phyloP scores from a whole-genome alignment of 2,888 invertebrate species.

The Apodemia arnacis region DNA sequence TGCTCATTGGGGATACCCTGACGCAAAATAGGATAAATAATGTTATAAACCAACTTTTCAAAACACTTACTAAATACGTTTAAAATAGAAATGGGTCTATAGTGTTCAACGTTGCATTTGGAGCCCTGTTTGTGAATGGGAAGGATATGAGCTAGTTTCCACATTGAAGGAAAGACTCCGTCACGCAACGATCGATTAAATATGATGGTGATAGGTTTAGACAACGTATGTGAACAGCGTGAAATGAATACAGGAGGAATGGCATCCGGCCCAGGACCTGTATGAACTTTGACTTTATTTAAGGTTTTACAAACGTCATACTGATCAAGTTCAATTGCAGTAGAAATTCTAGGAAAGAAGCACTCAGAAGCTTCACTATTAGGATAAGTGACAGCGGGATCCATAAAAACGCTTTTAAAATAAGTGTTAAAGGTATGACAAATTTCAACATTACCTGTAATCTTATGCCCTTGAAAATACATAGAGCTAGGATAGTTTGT shows the following conservation, averaged over 20 bases:
- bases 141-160: constrained; percentile 25
- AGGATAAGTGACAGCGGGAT: not conserved
- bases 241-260: constrained; percentile 18
- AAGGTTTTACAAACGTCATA: not conserved
- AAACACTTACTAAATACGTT: constrained; percentile 1
- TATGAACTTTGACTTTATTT: not conserved
- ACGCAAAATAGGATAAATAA: not conserved
- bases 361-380: not conserved
- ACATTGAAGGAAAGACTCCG: constrained; percentile 17
- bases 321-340: not conserved
- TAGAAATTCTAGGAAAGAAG: not conserved
- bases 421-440: not conserved
- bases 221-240: not conserved
- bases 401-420: not conserved
- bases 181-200: constrained; percentile 1
- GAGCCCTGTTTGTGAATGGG: constrained; percentile 33
- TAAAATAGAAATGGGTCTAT: constrained; percentile 15
- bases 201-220: not conserved
- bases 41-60: constrained; percentile 11
- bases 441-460: not conserved
- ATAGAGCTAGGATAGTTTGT: no score
- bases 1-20: not conserved
- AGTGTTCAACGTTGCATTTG: constrained; percentile 15
- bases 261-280: constrained; percentile 12
- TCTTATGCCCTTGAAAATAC: not conserved